Evolutionary conservation across 2,113 vertebrate species (phyloP), one percentile per base, ranked within the genome.

Genomic region (Jaculus jaculus): DNA sequence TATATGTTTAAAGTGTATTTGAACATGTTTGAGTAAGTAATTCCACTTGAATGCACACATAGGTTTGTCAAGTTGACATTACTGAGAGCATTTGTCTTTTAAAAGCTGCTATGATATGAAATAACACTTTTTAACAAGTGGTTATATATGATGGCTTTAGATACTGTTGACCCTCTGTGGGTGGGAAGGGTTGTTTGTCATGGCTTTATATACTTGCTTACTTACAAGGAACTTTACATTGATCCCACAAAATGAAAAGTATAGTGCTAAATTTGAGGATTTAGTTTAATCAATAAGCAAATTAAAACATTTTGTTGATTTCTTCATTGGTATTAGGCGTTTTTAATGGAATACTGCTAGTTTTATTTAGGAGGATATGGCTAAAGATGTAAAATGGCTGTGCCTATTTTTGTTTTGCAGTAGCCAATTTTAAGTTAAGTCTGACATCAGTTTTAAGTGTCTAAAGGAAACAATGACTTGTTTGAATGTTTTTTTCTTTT

Each of bases 371-470:
- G 61, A 92, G 23, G 61, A 32, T 92, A 21, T 79, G 24, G 34
- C n/a, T 78, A 30, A 87, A 85, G 42, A 82, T 72, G 13, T 60
- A 91, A 63, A 94, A 65, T 90, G 71, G 21, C 26, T 39, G 24
- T 69, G 6, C 68, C 26, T 47, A 47, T 94, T 92, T 58, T 91
- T 89, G 26, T 32, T 86, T 91, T 90, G 63, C 69, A 79, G 75
- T 60, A 24, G 6, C 75, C 87, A 85, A 73, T 71, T 75, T 96
- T 81, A 95, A 61, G 63, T 94, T 94, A 95, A 87, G 3, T 78
- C 71, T 95, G 69, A 92, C 78, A 84, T 51, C 80, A 94, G 0
- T 94, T 54, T 54, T 96, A 95, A 89, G 24, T 94, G 75, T 80
- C 58, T 94, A 68, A 80, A 84, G 71, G 54, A 85, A 96, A 87